phyloP scores from a whole-genome alignment of 1,140 invertebrate species.

The Meloidogyne exigua region DNA sequence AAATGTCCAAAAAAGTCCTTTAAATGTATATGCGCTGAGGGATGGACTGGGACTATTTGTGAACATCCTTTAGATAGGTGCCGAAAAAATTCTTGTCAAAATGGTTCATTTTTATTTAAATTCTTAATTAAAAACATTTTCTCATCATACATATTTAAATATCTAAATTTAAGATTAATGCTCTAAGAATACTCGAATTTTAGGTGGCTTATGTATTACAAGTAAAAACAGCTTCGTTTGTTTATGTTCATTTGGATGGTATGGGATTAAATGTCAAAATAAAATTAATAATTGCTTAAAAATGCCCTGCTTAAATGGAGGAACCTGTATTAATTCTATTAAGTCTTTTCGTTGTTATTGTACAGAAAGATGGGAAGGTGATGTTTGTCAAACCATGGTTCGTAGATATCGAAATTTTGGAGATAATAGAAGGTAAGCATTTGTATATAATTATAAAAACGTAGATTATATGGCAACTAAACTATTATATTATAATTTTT shows the following conservation, averaged over 20 bases:
- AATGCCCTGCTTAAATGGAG: constrained; percentile 32
- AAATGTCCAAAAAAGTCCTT: constrained; percentile 2
- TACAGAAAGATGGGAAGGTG: constrained; percentile 6
- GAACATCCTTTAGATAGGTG: constrained; percentile 11
- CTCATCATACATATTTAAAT: background rate
- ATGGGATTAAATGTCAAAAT: constrained; percentile 19
- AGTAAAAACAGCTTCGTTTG: constrained; percentile 29
- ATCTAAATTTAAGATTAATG: background rate
- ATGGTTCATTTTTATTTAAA: background rate
- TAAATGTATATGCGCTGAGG: constrained; percentile 26
- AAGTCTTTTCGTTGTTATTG: constrained; percentile 38
- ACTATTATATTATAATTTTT: too few species aligned
- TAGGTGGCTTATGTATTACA: constrained; percentile 31
- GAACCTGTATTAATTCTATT: constrained; percentile 24
- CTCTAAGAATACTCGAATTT: background rate
- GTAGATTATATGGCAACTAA: too few species aligned
- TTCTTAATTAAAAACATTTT: background rate
- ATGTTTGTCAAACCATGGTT: constrained; percentile 18
- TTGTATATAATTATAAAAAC: too few species aligned
- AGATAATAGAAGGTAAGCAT: background rate
- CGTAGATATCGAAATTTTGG: constrained; percentile 10
- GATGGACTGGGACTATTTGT: constrained; percentile 32
- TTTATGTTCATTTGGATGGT: constrained; percentile 19
- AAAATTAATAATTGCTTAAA: constrained; percentile 20
- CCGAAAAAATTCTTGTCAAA: constrained; percentile 18